A percentile compares a stretch with the other conserved stretches of the same genome.
phyloP scores from a whole-genome alignment of 2,113 vertebrate genomes.

The Hyperoodon ampullatus region DNA sequence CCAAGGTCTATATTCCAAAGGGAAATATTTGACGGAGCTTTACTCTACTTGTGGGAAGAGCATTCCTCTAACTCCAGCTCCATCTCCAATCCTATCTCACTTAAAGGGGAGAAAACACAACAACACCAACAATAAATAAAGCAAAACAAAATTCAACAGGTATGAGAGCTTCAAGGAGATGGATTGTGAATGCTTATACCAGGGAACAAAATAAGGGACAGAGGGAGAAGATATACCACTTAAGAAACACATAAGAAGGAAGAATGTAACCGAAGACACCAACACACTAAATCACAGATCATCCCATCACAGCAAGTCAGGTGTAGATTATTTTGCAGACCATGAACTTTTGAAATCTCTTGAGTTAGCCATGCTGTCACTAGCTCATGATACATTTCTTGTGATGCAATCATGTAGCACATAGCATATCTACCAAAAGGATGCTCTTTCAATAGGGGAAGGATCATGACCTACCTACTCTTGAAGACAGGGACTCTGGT shows the following conservation, averaged over 20 bases:
- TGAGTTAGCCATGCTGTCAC: not conserved
- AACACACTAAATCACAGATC: not conserved
- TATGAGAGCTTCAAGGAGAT: not conserved
- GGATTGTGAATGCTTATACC: not conserved
- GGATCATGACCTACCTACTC: not conserved
- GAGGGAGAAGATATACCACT: not conserved
- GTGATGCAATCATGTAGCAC: not conserved
- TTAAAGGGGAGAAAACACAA: not conserved
- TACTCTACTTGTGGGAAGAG: not conserved
- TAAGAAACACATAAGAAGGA: not conserved
- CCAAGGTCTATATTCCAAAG: not conserved
- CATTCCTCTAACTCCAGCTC: rapidly evolving
- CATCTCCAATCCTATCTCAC: not conserved
- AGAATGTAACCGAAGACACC: too few species aligned
- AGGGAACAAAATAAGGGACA: not conserved
- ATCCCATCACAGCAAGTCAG: not conserved
- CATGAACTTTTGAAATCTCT: not conserved
- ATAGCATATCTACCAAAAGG: not conserved
- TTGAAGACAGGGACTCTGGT: not conserved
- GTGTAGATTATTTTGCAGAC: not conserved
- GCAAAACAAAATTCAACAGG: not conserved
- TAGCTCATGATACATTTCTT: not conserved
- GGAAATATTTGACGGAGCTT: not conserved
- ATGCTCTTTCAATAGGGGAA: not conserved
- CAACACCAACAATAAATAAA: not conserved